Conservation (phyloP, 2,888 invertebrate species). For the Bibio marci region DNA sequence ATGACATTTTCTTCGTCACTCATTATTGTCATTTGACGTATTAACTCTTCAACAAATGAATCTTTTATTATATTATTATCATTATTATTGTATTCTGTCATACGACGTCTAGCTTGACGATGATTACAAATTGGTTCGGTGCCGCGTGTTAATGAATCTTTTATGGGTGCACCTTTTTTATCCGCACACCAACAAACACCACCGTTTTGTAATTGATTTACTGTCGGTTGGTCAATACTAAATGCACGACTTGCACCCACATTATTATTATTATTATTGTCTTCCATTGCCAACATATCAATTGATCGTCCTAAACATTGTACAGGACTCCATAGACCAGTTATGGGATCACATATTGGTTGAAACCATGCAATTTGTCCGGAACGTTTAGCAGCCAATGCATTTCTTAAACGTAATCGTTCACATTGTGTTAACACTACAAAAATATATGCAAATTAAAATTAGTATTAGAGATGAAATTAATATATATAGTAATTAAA, state of each 20-base stretch:
- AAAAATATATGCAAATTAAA: too few relatives aligned
- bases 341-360: conserved; percentile 44
- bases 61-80: conserved; percentile 11
- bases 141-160: conserved; percentile 62
- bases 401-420: conserved; percentile 59
- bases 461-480: not conserved
- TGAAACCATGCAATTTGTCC: conserved; percentile 38
- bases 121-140: conserved; percentile 62
- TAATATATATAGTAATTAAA: not conserved
- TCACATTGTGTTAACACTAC: conserved; percentile 65
- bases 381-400: conserved; percentile 49
- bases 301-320: conserved; percentile 51
- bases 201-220: conserved; percentile 19
- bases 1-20: conserved; percentile 28
- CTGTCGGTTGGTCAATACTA: conserved; percentile 7
- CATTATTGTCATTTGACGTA: conserved; percentile 43
- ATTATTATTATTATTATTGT: conserved; percentile 14
- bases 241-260: conserved; percentile 14
- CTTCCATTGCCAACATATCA: conserved; percentile 5
- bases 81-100: conserved; percentile 24
- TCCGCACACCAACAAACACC: conserved; percentile 82
- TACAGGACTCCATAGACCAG: conserved; percentile 63
- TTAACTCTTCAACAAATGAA: conserved; percentile 49
- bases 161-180: conserved; percentile 61
- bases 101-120: conserved; percentile 51